Evolutionary conservation across 1,140 invertebrate genomes (phyloP).

Genomic region (Stegodyphus mimosarum): DNA sequence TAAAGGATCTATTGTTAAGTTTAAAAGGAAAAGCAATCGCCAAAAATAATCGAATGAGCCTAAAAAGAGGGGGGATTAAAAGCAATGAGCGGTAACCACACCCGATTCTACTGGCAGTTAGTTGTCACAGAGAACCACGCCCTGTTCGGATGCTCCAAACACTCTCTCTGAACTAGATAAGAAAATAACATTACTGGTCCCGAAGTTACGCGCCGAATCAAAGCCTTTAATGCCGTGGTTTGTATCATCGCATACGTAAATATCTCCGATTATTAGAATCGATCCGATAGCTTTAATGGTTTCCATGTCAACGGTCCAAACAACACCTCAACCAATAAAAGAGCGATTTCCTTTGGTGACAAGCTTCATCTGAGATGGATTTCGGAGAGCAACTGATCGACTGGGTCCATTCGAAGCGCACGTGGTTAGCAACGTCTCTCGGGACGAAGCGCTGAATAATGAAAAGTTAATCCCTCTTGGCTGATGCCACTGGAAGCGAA

Average conservation of each 20-base stretch:
- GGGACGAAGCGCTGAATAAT: conserved; percentile 25
- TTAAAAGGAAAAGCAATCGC: too few relatives aligned
- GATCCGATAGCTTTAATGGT: conserved; percentile 56
- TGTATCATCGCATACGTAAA: conserved; percentile 58
- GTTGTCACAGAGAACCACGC: conserved; percentile 11
- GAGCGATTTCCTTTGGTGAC: conserved; percentile 34
- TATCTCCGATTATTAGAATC: conserved; percentile 52
- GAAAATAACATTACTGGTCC: background rate
- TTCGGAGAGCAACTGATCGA: conserved; percentile 25
- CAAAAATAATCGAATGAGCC: too few relatives aligned
- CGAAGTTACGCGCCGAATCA: conserved; percentile 18
- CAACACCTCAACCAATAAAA: conserved; percentile 60
- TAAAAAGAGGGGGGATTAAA: background rate
- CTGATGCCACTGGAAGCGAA: background rate
- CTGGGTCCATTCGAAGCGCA: conserved; percentile 9
- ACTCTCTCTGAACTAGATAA: background rate
- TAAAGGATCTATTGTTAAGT: too few relatives aligned
- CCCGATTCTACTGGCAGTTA: conserved; percentile 25
- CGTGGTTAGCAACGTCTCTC: conserved; percentile 22
- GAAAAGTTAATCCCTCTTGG: background rate
- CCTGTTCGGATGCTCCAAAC: background rate
- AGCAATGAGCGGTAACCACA: conserved; percentile 3
- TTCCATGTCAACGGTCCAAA: conserved; percentile 57
- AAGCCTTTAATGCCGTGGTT: background rate
- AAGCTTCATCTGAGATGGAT: conserved; percentile 38